These are phyloP conservation scores for Anser cygnoides DNA, from an alignment of 2,113 vertebrate genomes.

Conservation along the genomic window DNA sequence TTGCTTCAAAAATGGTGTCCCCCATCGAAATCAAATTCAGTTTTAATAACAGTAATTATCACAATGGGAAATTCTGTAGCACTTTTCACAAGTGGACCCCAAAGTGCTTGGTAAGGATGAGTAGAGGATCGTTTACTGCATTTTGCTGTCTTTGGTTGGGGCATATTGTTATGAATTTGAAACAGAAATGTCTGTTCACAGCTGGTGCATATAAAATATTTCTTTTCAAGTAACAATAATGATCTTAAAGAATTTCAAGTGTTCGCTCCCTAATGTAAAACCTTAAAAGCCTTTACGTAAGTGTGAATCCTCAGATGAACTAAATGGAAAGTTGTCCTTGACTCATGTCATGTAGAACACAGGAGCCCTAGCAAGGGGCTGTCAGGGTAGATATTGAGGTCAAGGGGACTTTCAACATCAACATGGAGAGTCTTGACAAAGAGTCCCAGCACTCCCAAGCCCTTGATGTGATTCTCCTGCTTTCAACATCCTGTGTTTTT, in stretches of 20 bases:
- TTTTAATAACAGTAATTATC: not conserved
- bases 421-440: not conserved
- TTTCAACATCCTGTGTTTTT: not conserved
- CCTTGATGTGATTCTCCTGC: not conserved
- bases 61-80: not conserved
- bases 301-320: not conserved
- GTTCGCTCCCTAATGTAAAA: not conserved
- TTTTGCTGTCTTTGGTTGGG: not conserved
- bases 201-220: not conserved
- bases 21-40: not conserved
- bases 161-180: not conserved
- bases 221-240: not conserved
- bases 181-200: not conserved
- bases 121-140: not conserved
- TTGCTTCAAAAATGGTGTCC: not conserved
- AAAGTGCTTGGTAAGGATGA: not conserved
- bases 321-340: not conserved
- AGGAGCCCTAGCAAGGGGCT: fast-evolving
- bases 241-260: not conserved
- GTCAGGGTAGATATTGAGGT: not conserved
- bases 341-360: not conserved
- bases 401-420: too few relatives aligned
- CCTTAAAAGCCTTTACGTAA: not conserved
- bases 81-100: not conserved
- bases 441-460: not conserved